These are phyloP conservation scores for Laupala kohalensis DNA, from an alignment of 1,140 invertebrate genomes.

Conservation along the genomic window DNA sequence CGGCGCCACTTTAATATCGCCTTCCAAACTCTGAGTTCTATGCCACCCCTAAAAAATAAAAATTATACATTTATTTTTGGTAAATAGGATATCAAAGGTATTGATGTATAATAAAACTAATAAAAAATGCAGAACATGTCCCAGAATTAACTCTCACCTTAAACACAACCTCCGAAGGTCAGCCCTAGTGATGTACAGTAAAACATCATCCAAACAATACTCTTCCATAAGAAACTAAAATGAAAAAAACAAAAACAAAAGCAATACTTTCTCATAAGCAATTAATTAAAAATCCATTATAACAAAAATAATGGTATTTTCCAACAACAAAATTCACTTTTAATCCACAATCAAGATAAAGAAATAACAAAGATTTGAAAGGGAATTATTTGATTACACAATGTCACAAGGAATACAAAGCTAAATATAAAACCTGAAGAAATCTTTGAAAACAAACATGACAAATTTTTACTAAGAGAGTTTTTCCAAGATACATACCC, in stretches of 20 bases:
- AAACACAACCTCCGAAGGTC: conserved; percentile 61
- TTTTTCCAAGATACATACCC: conserved; percentile 27
- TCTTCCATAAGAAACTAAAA: conserved; percentile 56
- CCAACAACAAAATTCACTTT: no score
- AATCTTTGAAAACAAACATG: no score
- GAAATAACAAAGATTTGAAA: no score
- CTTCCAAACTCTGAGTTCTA: conserved; percentile 44
- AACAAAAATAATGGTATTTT: no score
- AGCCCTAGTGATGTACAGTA: conserved; percentile 56
- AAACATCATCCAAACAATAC: conserved; percentile 63
- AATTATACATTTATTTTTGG: neutral
- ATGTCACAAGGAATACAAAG: no score
- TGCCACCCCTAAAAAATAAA: conserved; percentile 33
- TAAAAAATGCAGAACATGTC: neutral
- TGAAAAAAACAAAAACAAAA: conserved; percentile 16
- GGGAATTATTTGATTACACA: no score
- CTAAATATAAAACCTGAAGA: no score
- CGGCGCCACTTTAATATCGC: conserved; percentile 32
- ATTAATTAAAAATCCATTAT: no score
- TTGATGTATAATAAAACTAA: neutral
- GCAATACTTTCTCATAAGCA: no score
- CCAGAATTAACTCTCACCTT: conserved; percentile 34
- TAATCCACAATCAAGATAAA: no score
- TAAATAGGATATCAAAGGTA: neutral
- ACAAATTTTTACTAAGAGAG: neutral